Percentiles rank a stretch among this genome's conserved stretches.
These are phyloP conservation scores for Acronicta alni DNA, from an alignment of 2,888 invertebrate species.

Conservation along the genomic window DNA sequence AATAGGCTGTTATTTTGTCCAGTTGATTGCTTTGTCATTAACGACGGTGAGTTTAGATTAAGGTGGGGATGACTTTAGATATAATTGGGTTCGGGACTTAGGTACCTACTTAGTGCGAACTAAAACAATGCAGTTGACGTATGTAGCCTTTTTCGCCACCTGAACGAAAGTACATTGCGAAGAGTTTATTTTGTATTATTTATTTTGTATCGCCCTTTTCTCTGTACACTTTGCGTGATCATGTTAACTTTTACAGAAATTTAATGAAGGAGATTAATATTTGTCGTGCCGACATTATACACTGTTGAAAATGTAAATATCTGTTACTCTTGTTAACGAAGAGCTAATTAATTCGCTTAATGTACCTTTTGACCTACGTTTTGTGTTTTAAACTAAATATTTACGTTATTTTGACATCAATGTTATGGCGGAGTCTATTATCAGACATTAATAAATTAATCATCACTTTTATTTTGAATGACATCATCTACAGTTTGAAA, in stretches of 20 bases:
- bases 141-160: slow-evolving; percentile 34
- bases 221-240: slow-evolving; percentile 44
- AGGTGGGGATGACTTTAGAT: slow-evolving; percentile 58
- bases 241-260: slow-evolving; percentile 34
- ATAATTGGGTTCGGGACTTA: slow-evolving; percentile 61
- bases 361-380: slow-evolving; percentile 36
- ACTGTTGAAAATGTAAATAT: slow-evolving; percentile 8
- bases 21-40: slow-evolving; percentile 68
- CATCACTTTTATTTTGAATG: slow-evolving; percentile 11
- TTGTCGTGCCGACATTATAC: slow-evolving; percentile 23
- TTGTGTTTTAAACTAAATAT: slow-evolving; percentile 12
- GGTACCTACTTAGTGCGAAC: slow-evolving; percentile 56
- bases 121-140: slow-evolving; percentile 51
- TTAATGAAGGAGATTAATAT: slow-evolving; percentile 41
- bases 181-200: slow-evolving; percentile 40
- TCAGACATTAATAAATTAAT: slow-evolving; percentile 31
- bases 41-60: slow-evolving; percentile 56
- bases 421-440: slow-evolving; percentile 11
- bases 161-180: slow-evolving; percentile 53
- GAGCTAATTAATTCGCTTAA: slow-evolving; percentile 38
- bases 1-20: slow-evolving; percentile 69
- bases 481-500: slow-evolving; percentile 25
- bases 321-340: slow-evolving; percentile 28
- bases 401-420: slow-evolving; percentile 16
- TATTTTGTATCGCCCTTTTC: slow-evolving; percentile 34